These are phyloP conservation scores for Linurgus olivaceus DNA, from an alignment of 2,797 vertebrate genomes.

Conservation along the genomic window DNA sequence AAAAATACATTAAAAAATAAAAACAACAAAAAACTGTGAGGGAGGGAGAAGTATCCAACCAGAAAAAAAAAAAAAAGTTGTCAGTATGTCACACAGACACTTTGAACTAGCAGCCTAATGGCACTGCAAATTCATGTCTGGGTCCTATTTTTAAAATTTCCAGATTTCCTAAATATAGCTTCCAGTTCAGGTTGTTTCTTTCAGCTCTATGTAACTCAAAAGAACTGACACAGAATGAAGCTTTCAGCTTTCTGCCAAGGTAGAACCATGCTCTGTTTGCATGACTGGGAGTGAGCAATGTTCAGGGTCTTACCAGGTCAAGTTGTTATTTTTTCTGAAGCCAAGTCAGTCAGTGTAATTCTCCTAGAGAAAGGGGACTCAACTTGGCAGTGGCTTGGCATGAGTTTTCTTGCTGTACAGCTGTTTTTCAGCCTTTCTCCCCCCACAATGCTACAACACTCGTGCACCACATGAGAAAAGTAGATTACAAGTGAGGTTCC, in stretches of 20 bases:
- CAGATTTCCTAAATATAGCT: conserved; percentile 27
- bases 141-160: background rate
- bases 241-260: background rate
- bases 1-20: background rate
- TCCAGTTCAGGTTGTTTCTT: background rate
- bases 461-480: accelerated
- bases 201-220: background rate
- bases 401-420: background rate
- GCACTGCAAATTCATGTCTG: background rate
- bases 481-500: background rate
- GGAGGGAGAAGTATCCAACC: background rate
- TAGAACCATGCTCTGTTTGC: background rate
- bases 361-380: background rate
- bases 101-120: background rate
- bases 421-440: background rate
- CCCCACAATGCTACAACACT: background rate
- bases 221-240: background rate
- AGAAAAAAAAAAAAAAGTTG: background rate
- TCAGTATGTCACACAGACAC: background rate
- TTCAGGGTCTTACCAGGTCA: background rate
- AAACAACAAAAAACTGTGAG: background rate
- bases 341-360: background rate
- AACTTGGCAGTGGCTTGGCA: background rate
- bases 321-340: background rate
- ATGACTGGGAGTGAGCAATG: background rate